phyloP scores from a whole-genome alignment of 53 echinoderm and acorn worm species.

The Echinarachnius parma region DNA sequence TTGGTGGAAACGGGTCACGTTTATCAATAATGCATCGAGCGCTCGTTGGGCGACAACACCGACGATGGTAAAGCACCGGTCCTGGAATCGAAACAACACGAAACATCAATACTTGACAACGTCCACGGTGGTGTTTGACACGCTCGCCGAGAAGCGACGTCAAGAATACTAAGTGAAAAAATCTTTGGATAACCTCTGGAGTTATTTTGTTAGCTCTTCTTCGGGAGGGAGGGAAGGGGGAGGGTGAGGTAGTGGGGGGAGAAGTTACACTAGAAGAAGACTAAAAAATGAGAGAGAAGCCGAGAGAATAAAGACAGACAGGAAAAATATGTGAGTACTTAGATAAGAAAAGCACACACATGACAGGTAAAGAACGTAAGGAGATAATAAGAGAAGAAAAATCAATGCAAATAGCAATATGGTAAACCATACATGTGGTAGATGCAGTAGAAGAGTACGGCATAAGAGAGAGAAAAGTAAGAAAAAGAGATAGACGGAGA shows the following conservation, averaged over 20 bases:
- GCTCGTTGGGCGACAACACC: constrained; percentile 24
- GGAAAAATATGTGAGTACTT: no score
- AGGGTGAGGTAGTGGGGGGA: neutral
- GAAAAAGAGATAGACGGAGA: no score
- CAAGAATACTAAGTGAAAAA: constrained; percentile 30
- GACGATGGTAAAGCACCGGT: neutral
- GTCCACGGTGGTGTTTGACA: constrained; percentile 14
- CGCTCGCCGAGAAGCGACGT: constrained; percentile 12
- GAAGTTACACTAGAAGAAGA: neutral
- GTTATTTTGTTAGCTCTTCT: constrained; percentile 43
- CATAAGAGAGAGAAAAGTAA: no score
- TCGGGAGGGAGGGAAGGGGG: constrained; percentile 1
- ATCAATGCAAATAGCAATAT: no score
- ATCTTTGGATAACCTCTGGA: constrained; percentile 29
- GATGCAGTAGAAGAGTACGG: no score
- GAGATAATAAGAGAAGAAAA: no score
- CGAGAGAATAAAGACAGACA: neutral
- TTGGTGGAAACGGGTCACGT: constrained; percentile 40
- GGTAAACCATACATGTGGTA: no score
- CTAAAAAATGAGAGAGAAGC: neutral
- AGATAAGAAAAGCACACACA: no score
- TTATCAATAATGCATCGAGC: constrained; percentile 46
- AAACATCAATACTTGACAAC: constrained; percentile 41
- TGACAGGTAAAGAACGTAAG: no score
- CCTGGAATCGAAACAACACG: constrained; percentile 43